Evolutionary conservation across 2,888 invertebrate genomes (phyloP).

Genomic region (Fragum whitleyi): DNA sequence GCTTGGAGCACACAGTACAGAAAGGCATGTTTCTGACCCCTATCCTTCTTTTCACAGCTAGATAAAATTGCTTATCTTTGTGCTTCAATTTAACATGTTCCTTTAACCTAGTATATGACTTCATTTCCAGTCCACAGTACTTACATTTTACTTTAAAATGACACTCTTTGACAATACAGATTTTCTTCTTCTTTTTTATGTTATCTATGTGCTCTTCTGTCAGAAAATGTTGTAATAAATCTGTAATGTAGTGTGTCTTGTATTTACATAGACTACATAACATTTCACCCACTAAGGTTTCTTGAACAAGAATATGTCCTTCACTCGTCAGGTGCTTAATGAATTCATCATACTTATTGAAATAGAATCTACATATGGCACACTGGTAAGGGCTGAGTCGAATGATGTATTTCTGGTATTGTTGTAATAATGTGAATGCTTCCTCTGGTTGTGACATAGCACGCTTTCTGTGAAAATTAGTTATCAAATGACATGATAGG

Average conservation of each 20-base stretch:
- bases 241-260: conserved; percentile 68
- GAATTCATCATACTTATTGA: conserved; percentile 89
- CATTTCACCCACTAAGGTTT: conserved; percentile 77
- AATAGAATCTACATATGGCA: conserved; percentile 93
- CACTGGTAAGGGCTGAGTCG: conserved; percentile 95
- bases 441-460: conserved; percentile 85
- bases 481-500: conserved; percentile 88
- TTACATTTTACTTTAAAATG: conserved; percentile 78
- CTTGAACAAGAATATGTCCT: conserved; percentile 72
- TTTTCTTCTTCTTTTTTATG: conserved; percentile 61
- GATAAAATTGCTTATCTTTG: conserved; percentile 60
- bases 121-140: conserved; percentile 76
- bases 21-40: conserved; percentile 63
- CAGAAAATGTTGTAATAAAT: conserved; percentile 77
- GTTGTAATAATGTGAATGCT: conserved; percentile 88
- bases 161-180: conserved; percentile 80
- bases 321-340: conserved; percentile 85
- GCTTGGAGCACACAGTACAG: conserved; percentile 68
- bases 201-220: conserved; percentile 68
- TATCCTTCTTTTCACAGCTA: conserved; percentile 51
- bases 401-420: conserved; percentile 92
- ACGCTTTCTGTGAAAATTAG: conserved; percentile 93
- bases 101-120: conserved; percentile 75
- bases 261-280: conserved; percentile 80
- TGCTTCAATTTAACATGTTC: conserved; percentile 76